Evolutionary conservation across 1,140 invertebrate species (phyloP).

Genomic region (Grapholita molesta): DNA sequence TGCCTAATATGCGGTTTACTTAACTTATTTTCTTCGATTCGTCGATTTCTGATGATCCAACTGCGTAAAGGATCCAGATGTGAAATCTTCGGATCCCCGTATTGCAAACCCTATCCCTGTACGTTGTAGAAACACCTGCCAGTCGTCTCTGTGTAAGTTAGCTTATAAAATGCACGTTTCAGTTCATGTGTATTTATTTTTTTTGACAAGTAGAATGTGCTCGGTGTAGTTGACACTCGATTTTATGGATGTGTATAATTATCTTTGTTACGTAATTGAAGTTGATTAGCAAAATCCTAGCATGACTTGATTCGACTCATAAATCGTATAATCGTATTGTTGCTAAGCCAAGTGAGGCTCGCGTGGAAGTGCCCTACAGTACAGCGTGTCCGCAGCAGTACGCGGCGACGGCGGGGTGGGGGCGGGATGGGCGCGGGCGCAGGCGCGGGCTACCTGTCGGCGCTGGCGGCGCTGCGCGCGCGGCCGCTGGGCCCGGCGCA

Average conservation of each 20-base stretch:
- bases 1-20: no score
- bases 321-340: no score
- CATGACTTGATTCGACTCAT: no score
- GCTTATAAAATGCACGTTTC: background rate
- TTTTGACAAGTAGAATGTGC: background rate
- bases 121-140: background rate
- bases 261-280: background rate
- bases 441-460: conserved; percentile 28
- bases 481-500: conserved; percentile 51
- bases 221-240: background rate
- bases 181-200: background rate
- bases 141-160: background rate
- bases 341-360: no score
- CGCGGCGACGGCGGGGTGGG: conserved; percentile 37
- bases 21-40: no score
- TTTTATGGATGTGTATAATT: no score
- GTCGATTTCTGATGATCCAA: no score
- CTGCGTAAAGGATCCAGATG: no score
- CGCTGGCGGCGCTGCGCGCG: conserved; percentile 25
- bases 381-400: conserved; percentile 32
- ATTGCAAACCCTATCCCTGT: background rate
- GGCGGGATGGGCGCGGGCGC: conserved; percentile 23
- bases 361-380: no score
- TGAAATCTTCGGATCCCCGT: no score
- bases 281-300: background rate